Conservation (phyloP, 2,113 vertebrate species). For the Crotalus horridus region DNA sequence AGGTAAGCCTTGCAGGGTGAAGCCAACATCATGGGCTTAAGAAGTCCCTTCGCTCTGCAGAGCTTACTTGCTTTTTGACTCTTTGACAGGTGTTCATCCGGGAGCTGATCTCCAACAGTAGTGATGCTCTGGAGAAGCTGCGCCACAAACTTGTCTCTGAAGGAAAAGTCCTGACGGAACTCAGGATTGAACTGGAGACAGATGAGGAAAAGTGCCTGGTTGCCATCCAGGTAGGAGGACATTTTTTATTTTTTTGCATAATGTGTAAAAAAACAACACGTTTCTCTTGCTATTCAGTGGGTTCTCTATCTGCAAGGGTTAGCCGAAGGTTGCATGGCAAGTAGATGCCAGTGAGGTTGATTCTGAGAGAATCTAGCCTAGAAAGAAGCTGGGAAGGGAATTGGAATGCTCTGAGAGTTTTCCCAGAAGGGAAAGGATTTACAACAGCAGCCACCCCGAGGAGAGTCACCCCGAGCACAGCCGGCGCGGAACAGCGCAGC, state of each 20-base stretch:
- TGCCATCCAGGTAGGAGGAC: constrained; percentile 83
- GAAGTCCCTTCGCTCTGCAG: background rate
- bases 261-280: background rate
- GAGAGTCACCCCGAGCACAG: too few relatives aligned
- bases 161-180: constrained; percentile 74
- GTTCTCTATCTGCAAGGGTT: background rate
- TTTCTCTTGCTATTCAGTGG: background rate
- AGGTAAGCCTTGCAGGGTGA: constrained; percentile 68
- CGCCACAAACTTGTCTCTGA: constrained; percentile 79
- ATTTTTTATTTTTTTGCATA: background rate
- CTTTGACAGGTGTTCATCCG: constrained; percentile 87
- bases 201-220: constrained; percentile 81
- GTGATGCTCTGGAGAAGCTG: constrained; percentile 92
- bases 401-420: background rate
- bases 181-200: constrained; percentile 95
- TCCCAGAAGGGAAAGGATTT: background rate
- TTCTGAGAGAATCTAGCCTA: background rate
- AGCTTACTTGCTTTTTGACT: rapidly evolving
- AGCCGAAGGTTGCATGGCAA: background rate
- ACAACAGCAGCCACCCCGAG: too few relatives aligned
- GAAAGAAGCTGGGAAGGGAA: background rate
- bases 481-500: too few relatives aligned
- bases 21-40: background rate
- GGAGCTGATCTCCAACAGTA: constrained; percentile 94
- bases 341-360: background rate